Percentiles rank a stretch among this genome's conserved stretches.
Evolutionary conservation across 2,888 invertebrate species (phyloP).

Genomic region (Chalcosyrphus nemorum): DNA sequence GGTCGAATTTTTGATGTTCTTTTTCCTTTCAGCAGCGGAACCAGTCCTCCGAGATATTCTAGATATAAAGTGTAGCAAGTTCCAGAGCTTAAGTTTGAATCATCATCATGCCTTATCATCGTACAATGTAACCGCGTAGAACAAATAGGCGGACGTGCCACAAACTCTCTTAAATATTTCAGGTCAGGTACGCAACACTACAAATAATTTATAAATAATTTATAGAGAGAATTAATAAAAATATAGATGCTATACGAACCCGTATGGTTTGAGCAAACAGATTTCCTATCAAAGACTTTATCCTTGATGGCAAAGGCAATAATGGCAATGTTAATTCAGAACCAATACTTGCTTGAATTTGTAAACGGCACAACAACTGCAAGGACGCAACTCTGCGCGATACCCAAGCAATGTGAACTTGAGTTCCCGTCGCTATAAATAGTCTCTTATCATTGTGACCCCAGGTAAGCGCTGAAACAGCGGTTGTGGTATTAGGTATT

Average conservation of each 20-base stretch:
- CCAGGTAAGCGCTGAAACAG: conserved; percentile 97
- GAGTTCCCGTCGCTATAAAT: conserved; percentile 95
- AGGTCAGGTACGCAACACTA: conserved; percentile 97
- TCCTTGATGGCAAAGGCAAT: conserved; percentile 93
- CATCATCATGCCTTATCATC: conserved; percentile 96
- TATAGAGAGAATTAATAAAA: neutral
- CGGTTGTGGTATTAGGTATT: conserved; percentile 89
- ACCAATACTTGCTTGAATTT: conserved; percentile 89
- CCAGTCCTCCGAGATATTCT: conserved; percentile 97
- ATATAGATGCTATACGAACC: conserved; percentile 84
- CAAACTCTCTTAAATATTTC: conserved; percentile 94
- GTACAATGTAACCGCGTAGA: conserved; percentile 97
- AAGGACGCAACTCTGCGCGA: conserved; percentile 94
- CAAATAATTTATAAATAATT: neutral
- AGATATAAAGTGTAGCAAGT: conserved; percentile 94
- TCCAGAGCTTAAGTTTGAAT: conserved; percentile 86
- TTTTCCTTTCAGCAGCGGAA: conserved; percentile 97
- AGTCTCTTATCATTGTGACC: conserved; percentile 98
- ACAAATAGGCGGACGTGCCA: conserved; percentile 93
- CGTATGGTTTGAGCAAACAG: conserved; percentile 96
- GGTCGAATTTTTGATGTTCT: conserved; percentile 98
- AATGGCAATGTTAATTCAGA: conserved; percentile 89
- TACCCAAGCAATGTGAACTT: conserved; percentile 96
- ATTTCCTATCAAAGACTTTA: conserved; percentile 92
- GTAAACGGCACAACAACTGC: conserved; percentile 93